A percentile compares a stretch with the other conserved stretches of the same genome.
phyloP scores from a whole-genome alignment of 2,797 vertebrate species.

The Geranospiza caerulescens region DNA sequence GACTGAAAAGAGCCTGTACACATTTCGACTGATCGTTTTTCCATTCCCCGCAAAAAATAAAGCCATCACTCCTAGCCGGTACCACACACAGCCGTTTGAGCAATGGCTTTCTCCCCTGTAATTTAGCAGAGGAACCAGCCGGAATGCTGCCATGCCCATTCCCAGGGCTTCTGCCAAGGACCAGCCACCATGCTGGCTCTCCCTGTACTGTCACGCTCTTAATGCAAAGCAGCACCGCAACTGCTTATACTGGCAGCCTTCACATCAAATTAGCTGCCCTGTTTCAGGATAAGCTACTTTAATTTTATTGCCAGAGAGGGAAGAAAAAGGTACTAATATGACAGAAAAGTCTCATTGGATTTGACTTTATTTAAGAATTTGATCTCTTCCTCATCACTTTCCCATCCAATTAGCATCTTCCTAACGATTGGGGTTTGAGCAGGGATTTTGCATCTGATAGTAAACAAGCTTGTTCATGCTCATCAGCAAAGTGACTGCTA shows the following conservation, averaged over 20 bases:
- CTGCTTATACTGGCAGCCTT: neutral
- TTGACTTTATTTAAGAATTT: neutral
- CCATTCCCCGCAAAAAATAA: neutral
- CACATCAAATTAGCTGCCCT: neutral
- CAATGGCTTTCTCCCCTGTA: fast-evolving
- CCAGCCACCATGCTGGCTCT: fast-evolving
- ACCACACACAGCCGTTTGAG: fast-evolving
- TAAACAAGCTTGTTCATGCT: neutral
- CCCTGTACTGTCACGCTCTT: neutral
- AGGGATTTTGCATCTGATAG: neutral
- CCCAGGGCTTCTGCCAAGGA: neutral
- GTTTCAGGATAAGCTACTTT: neutral
- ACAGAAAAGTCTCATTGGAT: neutral
- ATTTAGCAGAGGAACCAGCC: neutral
- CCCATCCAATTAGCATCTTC: neutral
- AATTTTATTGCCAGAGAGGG: neutral
- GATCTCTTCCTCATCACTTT: neutral
- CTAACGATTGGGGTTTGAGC: fast-evolving
- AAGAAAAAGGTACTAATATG: neutral
- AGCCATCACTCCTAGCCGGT: fast-evolving
- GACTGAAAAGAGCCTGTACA: neutral
- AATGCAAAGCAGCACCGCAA: neutral
- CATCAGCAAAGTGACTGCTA: neutral
- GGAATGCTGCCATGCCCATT: fast-evolving
- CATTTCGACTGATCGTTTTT: fast-evolving